A percentile compares a stretch with the other conserved stretches of the same genome.
Conservation (phyloP, 2,113 vertebrate genomes). For the Cercopithecus mona region DNA sequence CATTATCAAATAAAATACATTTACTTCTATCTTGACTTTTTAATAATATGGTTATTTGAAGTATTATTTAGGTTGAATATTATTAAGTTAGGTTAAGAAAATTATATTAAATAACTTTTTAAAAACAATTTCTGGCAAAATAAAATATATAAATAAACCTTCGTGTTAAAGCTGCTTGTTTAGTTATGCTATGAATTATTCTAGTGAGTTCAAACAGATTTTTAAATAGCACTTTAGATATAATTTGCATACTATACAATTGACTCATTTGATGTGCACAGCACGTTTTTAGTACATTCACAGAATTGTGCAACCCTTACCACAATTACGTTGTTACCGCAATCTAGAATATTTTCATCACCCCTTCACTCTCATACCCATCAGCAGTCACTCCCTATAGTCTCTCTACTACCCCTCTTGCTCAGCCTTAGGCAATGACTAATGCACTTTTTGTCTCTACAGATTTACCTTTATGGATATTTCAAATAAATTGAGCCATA, state of each 20-base stretch:
- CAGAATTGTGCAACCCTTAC: not conserved
- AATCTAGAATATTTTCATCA: not conserved
- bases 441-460: not conserved
- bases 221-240: not conserved
- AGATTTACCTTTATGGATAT: not conserved
- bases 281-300: not conserved
- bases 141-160: not conserved
- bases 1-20: not conserved
- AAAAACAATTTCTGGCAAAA: not conserved
- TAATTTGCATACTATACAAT: not conserved
- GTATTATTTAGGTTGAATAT: not conserved
- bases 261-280: not conserved
- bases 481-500: not conserved
- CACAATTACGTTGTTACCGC: not conserved
- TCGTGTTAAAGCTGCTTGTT: not conserved
- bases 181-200: not conserved
- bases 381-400: not conserved
- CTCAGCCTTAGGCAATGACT: not conserved
- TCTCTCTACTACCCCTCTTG: not conserved
- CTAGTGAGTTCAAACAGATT: not conserved
- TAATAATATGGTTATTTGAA: not conserved
- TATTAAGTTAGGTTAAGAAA: not conserved
- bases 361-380: not conserved
- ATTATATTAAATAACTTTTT: not conserved
- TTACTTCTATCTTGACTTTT: not conserved